Evolutionary conservation across 2,113 vertebrate genomes (phyloP), one percentile per base, ranked within the genome.

Genomic region (Dipodomys merriami): DNA sequence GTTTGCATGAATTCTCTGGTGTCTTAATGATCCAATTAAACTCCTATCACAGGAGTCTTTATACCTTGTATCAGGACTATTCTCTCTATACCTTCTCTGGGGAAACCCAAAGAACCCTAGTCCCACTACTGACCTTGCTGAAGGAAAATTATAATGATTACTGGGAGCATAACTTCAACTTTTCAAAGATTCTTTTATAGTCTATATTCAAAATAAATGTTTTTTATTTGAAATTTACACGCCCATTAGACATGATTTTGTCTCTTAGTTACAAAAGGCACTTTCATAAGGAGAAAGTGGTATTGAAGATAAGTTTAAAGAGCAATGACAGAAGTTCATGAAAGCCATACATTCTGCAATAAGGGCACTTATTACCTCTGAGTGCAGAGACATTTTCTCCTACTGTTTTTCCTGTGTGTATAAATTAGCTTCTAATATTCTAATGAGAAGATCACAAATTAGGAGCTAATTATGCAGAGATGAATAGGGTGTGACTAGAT

Each of bases 171-270:
- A 87, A 73, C 65, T 93, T 96, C 20, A 49, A 96, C 88, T 94
- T 95, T 93, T 88, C 39, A 87, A 91, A 83, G 44, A 95, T 74
- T 95, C 72, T 64, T 86, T 94, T 96, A 73, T 64, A 90, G 77
- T 92, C 92, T 96, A 53, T 95, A 94, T 94, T 96, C 88, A 64
- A 87, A 88, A 91, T 95, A 93, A 95, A 87, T 96, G 39, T 83
- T 95, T 93, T 81, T 92, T 92, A 64, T 88, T 95, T 94, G 72
- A 93, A 96, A 96, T 96, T 94, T 95, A 95, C 71, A 94, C 96
- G 96, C 94, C 79, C 95, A 87, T 96, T 94, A 96, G 78, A 87
- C 27, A 33, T 74, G 91, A 91, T 93, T 96, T 97, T 95, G 93
- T 93, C 95, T 79, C 62, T 95, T 91, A 33, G 68, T 95, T 96